Evolutionary conservation across 1,140 invertebrate genomes (phyloP).

Genomic region (Ceratina japonica): DNA sequence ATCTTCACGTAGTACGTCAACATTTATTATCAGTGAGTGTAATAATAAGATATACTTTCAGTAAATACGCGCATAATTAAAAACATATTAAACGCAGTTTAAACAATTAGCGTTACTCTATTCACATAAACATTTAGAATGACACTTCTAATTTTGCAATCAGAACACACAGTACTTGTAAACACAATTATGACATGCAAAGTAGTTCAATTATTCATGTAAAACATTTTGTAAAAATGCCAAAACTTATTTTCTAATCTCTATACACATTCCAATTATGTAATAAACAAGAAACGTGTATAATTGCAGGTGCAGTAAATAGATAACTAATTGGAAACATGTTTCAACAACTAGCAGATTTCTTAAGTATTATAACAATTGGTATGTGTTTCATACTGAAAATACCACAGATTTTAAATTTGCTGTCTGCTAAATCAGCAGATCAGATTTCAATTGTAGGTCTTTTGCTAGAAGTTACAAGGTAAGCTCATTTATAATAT

Average conservation of each 20-base stretch:
- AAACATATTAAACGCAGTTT: background rate
- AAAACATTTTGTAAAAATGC: background rate
- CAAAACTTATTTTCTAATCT: background rate
- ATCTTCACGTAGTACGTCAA: background rate
- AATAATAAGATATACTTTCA: too few relatives aligned
- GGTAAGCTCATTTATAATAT: constrained; percentile 76
- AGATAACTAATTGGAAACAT: constrained; percentile 7
- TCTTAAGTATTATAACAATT: constrained; percentile 84
- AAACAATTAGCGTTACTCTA: background rate
- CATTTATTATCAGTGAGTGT: too few relatives aligned
- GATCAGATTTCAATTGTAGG: constrained; percentile 83
- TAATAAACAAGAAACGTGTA: background rate
- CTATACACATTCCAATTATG: background rate
- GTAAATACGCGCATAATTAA: too few relatives aligned
- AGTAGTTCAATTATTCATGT: background rate
- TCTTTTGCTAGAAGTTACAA: constrained; percentile 83
- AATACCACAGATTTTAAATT: constrained; percentile 85
- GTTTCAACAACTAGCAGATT: constrained; percentile 79
- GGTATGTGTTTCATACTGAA: constrained; percentile 84
- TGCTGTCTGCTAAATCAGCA: constrained; percentile 81
- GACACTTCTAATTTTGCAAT: background rate
- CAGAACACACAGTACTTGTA: background rate
- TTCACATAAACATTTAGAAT: too few relatives aligned
- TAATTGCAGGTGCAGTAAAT: background rate
- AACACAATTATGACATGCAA: background rate